phyloP scores from a whole-genome alignment of 2,797 vertebrate genomes.

The Mus spretus region DNA sequence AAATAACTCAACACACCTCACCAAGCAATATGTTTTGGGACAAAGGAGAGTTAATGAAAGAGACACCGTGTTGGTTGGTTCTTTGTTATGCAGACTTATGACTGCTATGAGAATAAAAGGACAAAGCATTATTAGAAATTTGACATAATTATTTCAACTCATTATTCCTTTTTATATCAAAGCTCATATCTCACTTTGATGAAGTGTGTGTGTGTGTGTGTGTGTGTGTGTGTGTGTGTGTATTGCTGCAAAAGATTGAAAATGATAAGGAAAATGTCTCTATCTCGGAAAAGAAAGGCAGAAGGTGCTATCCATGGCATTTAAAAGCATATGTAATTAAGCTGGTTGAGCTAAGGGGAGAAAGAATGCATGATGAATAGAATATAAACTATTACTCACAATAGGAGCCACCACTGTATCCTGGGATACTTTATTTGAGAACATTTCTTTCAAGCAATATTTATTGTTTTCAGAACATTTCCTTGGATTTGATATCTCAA shows the following conservation, averaged over 20 bases:
- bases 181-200: constrained; percentile 63
- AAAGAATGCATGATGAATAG: background rate
- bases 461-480: background rate
- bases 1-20: constrained; percentile 72
- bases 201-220: background rate
- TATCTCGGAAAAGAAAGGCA: background rate
- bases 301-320: background rate
- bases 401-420: background rate
- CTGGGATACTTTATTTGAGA: background rate
- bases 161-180: constrained; percentile 76
- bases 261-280: background rate
- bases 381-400: background rate
- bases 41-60: constrained; percentile 80
- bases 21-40: constrained; percentile 52
- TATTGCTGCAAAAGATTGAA: background rate
- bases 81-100: constrained; percentile 59
- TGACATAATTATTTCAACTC: constrained; percentile 71
- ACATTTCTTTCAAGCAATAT: background rate
- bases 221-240: background rate
- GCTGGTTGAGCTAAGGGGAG: background rate
- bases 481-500: background rate
- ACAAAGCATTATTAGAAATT: constrained; percentile 68
- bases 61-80: constrained; percentile 35
- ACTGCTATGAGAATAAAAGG: constrained; percentile 73
- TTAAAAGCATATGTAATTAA: constrained; percentile 42